Conservation (phyloP, 37 sponge, comb jelly and placozoan species). For the Halichondria panicea region DNA sequence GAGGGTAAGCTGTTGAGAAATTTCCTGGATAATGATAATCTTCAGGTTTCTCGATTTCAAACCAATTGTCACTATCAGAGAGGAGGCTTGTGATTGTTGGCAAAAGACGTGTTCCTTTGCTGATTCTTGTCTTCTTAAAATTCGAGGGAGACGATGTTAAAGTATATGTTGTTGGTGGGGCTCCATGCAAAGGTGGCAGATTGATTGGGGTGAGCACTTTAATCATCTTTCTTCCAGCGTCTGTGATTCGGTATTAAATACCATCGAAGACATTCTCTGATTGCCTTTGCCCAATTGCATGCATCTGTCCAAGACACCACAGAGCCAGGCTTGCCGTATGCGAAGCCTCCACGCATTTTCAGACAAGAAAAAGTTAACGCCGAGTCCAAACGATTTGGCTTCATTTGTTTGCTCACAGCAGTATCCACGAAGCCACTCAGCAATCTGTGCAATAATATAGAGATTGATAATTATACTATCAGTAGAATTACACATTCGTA, state of each 20-base stretch:
- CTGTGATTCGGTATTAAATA: slow-evolving; percentile 24
- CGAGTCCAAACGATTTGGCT: slow-evolving; percentile 3
- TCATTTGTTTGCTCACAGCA: background rate
- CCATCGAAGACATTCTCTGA: background rate
- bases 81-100: slow-evolving; percentile 9
- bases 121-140: background rate
- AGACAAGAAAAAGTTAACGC: background rate
- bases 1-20: slow-evolving; percentile 7
- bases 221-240: slow-evolving; percentile 6
- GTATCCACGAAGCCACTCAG: background rate
- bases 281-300: slow-evolving; percentile 36
- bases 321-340: slow-evolving; percentile 36
- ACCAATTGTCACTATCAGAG: slow-evolving; percentile 13
- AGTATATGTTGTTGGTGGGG: background rate
- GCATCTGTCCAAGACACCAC: slow-evolving; percentile 1
- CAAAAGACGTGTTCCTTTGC: slow-evolving; percentile 24
- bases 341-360: slow-evolving; percentile 10
- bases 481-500: too few relatives aligned
- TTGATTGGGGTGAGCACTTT: background rate
- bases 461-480: too few relatives aligned
- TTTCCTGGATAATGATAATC: slow-evolving; percentile 37
- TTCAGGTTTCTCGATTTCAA: background rate
- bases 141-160: background rate
- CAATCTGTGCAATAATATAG: too few relatives aligned
- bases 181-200: too few relatives aligned